A percentile compares a stretch with the other conserved stretches of the same genome.
Evolutionary conservation across 2,113 vertebrate genomes (phyloP).

Genomic region (Hydrolagus affinis): DNA sequence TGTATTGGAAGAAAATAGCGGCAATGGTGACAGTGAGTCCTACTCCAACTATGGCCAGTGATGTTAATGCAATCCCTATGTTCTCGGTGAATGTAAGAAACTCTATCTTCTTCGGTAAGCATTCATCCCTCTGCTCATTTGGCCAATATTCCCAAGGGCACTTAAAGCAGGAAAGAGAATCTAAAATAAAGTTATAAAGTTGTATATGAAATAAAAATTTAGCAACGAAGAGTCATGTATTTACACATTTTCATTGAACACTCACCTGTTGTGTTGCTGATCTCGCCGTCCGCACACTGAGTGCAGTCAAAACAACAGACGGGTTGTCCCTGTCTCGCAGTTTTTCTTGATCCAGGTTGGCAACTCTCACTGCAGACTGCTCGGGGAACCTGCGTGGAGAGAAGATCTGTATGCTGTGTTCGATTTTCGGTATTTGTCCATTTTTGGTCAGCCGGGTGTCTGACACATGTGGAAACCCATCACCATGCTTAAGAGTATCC

Average conservation of each 20-base stretch:
- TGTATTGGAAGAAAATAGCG: slow-evolving; percentile 31
- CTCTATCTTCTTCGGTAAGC: slow-evolving; percentile 37
- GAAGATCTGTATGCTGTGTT: no score
- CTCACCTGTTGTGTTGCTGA: background rate
- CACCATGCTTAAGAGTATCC: no score
- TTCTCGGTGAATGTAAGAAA: slow-evolving; percentile 34
- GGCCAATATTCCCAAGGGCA: slow-evolving; percentile 16
- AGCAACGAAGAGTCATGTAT: no score
- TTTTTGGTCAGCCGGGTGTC: no score
- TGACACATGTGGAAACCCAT: no score
- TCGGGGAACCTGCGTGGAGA: slow-evolving; percentile 46
- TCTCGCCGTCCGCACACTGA: slow-evolving; percentile 55
- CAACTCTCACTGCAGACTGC: slow-evolving; percentile 58
- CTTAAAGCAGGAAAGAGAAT: slow-evolving; percentile 16
- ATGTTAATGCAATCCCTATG: slow-evolving; percentile 29
- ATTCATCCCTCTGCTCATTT: slow-evolving; percentile 15
- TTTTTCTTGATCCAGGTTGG: slow-evolving; percentile 51
- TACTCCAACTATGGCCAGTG: slow-evolving; percentile 24
- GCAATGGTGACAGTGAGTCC: slow-evolving; percentile 20
- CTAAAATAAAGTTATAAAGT: background rate
- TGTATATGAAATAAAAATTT: background rate
- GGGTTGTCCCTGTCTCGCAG: slow-evolving; percentile 53
- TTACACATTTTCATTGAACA: background rate
- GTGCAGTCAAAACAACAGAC: slow-evolving; percentile 66
- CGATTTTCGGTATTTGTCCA: no score